Evolutionary conservation across 2,113 vertebrate species (phyloP), one percentile per base, ranked within the genome.

Genomic region (Myrmecophaga tridactyla): DNA sequence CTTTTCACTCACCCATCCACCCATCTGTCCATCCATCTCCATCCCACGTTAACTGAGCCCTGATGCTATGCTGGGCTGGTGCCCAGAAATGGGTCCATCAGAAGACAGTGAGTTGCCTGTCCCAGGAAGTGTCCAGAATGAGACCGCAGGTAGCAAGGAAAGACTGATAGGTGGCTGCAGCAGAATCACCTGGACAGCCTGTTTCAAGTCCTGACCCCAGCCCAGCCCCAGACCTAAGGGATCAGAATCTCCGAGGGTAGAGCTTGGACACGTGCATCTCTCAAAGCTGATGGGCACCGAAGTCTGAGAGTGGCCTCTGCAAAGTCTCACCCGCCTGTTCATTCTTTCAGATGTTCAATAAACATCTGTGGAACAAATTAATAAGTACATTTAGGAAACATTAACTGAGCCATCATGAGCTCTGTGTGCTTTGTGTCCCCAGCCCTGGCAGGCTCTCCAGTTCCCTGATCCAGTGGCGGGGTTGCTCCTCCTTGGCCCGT

Each of bases 281-380:
- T 31, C 27, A 13, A 0, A 0, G 43, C 17, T 4, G 14, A 18
- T 4, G 12, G 1, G 0, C 0, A 8, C 21, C 7, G 5, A 29
- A 4, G 13, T 29, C 46, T 58, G 53, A 56, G 60, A 3, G 13
- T 23, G 48, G 43, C 56, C 8, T 20, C 43, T 0, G 20, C 17
- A 43, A 21, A 25, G 75, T n/a, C 58, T 69, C 3, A 2, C 7
- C 25, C 8, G 10, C 60, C 18, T 1, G 11, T 3, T 18, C 41
- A 11, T 18, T 18, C 72, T 89, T 53, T n/a, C 72, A 63, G 92
- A 39, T 29, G 70, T 89, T 43, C 31, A 43, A 62, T 13, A 34
- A 60, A 67, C 60, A 39, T 39, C n/a, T 41, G 62, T 4, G 13
- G 73, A 76, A 48, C 63, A 56, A 72, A 34, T 29, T 34, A 29